Conservation (phyloP, 2,888 invertebrate genomes). For the Lasioglossum villosulum region DNA sequence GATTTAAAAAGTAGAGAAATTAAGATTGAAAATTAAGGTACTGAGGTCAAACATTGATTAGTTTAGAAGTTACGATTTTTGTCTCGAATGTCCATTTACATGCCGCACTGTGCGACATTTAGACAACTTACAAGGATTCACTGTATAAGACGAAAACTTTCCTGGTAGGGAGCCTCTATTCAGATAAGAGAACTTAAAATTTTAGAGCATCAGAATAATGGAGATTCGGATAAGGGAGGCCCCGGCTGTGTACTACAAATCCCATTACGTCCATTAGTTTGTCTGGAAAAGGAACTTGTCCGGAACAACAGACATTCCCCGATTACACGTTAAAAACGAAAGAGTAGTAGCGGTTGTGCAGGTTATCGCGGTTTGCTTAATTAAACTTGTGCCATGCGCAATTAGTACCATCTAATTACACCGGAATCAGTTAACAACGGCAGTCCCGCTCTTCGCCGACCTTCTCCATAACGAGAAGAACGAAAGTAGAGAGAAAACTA, state of each 20-base stretch:
- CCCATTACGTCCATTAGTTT: not conserved
- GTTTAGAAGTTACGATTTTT: too few species aligned
- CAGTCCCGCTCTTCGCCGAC: not conserved
- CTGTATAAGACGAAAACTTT: not conserved
- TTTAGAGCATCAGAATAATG: not conserved
- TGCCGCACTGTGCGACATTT: too few species aligned
- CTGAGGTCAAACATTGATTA: too few species aligned
- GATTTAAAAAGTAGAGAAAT: too few species aligned
- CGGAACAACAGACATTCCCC: slow-evolving; percentile 5
- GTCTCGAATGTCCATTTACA: too few species aligned
- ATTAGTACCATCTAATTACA: slow-evolving; percentile 26
- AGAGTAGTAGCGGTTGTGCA: not conserved
- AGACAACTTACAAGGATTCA: too few species aligned
- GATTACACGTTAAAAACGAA: not conserved
- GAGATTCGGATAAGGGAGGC: not conserved
- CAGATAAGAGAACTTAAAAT: not conserved
- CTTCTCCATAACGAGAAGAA: not conserved
- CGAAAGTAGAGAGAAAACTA: not conserved
- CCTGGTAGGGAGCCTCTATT: not conserved
- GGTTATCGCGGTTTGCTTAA: slow-evolving; percentile 29
- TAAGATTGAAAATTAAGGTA: too few species aligned
- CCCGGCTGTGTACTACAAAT: not conserved
- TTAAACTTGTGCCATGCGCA: slow-evolving; percentile 28
- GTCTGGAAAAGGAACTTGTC: not conserved
- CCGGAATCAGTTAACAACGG: slow-evolving; percentile 17